Evolutionary conservation across 2,113 vertebrate genomes (phyloP).

Genomic region (Salvator merianae): DNA sequence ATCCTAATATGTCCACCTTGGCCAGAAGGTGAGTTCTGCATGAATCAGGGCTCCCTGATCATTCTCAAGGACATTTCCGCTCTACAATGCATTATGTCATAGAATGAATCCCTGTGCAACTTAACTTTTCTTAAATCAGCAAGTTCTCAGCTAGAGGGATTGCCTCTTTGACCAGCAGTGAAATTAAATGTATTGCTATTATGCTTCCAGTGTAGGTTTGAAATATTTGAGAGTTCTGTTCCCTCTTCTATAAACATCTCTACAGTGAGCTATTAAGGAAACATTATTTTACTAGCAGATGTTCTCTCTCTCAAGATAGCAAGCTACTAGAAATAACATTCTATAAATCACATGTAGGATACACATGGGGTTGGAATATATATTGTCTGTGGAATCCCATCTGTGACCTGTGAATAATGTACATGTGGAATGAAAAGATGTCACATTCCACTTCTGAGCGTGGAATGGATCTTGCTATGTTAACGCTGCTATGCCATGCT

Average conservation of each 20-base stretch:
- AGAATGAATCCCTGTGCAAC: neutral
- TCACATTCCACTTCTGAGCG: neutral
- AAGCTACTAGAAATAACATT: neutral
- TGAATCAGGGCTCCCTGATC: neutral
- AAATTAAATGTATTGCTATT: rapidly evolving
- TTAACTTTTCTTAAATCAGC: neutral
- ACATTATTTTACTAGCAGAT: neutral
- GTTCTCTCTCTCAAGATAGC: rapidly evolving
- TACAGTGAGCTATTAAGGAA: rapidly evolving
- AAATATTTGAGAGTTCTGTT: rapidly evolving
- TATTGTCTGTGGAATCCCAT: neutral
- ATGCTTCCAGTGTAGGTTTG: neutral
- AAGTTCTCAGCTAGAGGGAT: neutral
- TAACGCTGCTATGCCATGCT: conserved; percentile 20
- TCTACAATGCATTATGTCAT: neutral
- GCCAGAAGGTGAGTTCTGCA: neutral
- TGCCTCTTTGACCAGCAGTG: neutral
- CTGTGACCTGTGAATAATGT: neutral
- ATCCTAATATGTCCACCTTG: too few relatives aligned
- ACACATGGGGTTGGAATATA: rapidly evolving
- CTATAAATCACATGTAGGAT: neutral
- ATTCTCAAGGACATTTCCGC: neutral
- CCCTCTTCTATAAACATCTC: neutral
- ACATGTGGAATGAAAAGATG: neutral
- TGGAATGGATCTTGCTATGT: neutral